Conservation (phyloP, 35 echinoderm and acorn worm genomes). For the Ophioderma brevispina region DNA sequence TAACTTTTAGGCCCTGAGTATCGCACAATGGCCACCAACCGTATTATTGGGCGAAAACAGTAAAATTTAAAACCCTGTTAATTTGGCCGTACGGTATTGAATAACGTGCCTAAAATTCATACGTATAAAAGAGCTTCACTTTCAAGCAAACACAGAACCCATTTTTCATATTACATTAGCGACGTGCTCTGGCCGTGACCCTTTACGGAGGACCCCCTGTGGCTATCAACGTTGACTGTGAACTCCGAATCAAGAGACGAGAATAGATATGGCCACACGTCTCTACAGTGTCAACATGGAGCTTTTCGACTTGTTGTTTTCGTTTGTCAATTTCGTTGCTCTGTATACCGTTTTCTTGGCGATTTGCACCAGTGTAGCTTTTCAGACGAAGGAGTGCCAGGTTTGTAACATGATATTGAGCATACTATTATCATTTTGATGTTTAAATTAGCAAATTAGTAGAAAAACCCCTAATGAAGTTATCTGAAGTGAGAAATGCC, state of each 20-base stretch:
- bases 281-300: not conserved
- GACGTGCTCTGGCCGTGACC: not conserved
- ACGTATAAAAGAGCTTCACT: not conserved
- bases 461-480: too few relatives aligned
- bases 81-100: not conserved
- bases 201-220: not conserved
- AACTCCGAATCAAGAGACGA: too few relatives aligned
- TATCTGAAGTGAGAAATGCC: too few relatives aligned
- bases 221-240: too few relatives aligned
- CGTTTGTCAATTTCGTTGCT: not conserved
- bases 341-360: not conserved
- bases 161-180: not conserved
- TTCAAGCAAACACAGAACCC: not conserved
- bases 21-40: too few relatives aligned
- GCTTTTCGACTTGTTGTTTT: not conserved
- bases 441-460: too few relatives aligned
- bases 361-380: not conserved
- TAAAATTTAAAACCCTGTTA: not conserved
- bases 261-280: not conserved
- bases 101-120: too few relatives aligned
- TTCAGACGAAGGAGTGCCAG: not conserved
- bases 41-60: not conserved
- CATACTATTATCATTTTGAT: too few relatives aligned
- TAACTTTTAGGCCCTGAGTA: too few relatives aligned
- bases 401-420: not conserved